Conservation (phyloP, 2,888 invertebrate species). For the Amphiduros pacificus region DNA sequence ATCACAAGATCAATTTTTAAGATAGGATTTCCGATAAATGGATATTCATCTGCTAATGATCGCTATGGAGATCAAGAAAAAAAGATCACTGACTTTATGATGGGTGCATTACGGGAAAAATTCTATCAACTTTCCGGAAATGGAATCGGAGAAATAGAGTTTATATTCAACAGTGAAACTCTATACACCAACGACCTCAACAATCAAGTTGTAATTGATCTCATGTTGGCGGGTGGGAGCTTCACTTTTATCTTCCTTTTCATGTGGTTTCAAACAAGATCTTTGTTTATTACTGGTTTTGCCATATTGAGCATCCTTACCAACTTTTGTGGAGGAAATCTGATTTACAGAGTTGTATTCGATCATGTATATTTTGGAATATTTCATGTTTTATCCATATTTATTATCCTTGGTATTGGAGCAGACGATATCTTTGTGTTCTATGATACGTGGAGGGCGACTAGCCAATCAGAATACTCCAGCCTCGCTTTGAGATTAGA, state of each 20-base stretch:
- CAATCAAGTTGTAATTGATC: slow-evolving; percentile 24
- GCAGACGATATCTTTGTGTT: slow-evolving; percentile 55
- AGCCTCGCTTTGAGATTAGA: slow-evolving; percentile 40
- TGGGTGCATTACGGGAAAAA: slow-evolving; percentile 5
- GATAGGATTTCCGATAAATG: slow-evolving; percentile 22
- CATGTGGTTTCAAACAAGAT: slow-evolving; percentile 33
- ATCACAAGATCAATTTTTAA: slow-evolving; percentile 12
- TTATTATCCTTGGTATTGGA: slow-evolving; percentile 54
- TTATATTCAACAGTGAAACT: slow-evolving; percentile 4
- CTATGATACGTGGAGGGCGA: slow-evolving; percentile 49
- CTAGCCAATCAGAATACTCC: slow-evolving; percentile 30
- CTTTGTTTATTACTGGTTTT: slow-evolving; percentile 28
- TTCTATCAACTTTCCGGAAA: slow-evolving; percentile 6
- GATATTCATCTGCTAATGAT: slow-evolving; percentile 15
- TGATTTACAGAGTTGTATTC: slow-evolving; percentile 30
- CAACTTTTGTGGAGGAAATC: slow-evolving; percentile 30
- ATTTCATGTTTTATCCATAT: slow-evolving; percentile 54
- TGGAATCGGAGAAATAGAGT: slow-evolving; percentile 18
- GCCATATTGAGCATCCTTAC: slow-evolving; percentile 30
- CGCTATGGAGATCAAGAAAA: slow-evolving; percentile 8
- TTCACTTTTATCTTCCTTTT: slow-evolving; percentile 32
- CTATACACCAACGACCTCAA: slow-evolving; percentile 6
- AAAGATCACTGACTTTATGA: slow-evolving; percentile 10
- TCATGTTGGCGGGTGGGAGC: slow-evolving; percentile 33
- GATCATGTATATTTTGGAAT: slow-evolving; percentile 42